A percentile compares a stretch with the other conserved stretches of the same genome.
phyloP scores from a whole-genome alignment of 2,888 invertebrate genomes.

The Galeruca laticollis region DNA sequence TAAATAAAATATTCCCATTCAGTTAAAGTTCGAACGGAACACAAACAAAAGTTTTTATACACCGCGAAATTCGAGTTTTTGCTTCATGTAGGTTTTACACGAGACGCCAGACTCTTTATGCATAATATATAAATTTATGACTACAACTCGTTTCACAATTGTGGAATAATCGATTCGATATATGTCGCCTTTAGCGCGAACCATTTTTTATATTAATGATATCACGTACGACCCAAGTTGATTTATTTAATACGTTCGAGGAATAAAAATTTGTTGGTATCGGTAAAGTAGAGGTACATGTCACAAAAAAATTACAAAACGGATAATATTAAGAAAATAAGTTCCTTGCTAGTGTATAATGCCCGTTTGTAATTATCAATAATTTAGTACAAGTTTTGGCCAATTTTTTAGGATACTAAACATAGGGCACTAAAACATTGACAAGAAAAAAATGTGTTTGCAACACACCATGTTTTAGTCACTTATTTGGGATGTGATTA shows the following conservation, averaged over 20 bases:
- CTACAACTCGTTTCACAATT: constrained; percentile 43
- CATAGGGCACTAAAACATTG: no score
- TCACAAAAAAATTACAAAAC: neutral
- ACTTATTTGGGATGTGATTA: no score
- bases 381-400: no score
- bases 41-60: neutral
- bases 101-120: constrained; percentile 46
- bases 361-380: no score
- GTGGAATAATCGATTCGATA: constrained; percentile 37
- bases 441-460: no score
- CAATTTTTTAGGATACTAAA: no score
- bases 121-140: constrained; percentile 50
- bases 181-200: constrained; percentile 35
- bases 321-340: no score
- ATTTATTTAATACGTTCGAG: constrained; percentile 30
- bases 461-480: no score
- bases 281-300: neutral
- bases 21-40: constrained; percentile 1
- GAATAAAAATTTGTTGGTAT: constrained; percentile 13
- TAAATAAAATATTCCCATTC: constrained; percentile 3
- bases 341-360: no score
- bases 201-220: constrained; percentile 36
- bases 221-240: constrained; percentile 36
- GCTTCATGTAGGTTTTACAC: constrained; percentile 24
- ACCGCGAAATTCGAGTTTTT: constrained; percentile 11